Percentiles rank a stretch among this genome's conserved stretches.
phyloP scores from a whole-genome alignment of 2,888 invertebrate species.

The Netelia melanura region DNA sequence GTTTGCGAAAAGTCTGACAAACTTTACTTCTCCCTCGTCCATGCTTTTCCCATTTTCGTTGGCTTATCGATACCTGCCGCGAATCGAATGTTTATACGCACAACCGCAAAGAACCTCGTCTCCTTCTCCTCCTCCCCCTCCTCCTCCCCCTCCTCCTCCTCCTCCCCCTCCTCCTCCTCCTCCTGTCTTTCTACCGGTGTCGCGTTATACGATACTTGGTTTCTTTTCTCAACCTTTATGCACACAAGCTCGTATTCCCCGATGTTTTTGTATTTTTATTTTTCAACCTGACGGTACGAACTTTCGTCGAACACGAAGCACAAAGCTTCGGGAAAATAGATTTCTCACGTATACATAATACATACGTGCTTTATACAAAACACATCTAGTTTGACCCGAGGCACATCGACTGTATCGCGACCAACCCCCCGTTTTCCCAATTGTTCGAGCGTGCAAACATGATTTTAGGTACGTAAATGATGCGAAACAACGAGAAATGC shows the following conservation, averaged over 20 bases:
- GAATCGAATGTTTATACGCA: constrained; percentile 1
- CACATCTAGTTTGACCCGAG: background rate
- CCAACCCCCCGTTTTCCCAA: background rate
- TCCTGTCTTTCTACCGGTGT: too few species aligned
- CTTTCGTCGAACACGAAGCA: constrained; percentile 13
- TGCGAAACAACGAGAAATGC: background rate
- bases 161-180: too few species aligned
- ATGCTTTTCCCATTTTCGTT: constrained; percentile 23
- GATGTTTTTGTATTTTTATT: background rate
- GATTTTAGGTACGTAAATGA: background rate
- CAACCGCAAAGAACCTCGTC: background rate
- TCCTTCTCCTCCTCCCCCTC: too few species aligned
- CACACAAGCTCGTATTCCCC: constrained; percentile 5
- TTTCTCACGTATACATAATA: background rate
- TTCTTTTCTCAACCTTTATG: constrained; percentile 14
- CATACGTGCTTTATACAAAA: background rate
- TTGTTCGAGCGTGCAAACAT: background rate
- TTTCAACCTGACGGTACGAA: background rate
- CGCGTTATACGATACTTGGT: constrained; percentile 6
- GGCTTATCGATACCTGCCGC: constrained; percentile 4
- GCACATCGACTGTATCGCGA: background rate
- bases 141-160: too few species aligned
- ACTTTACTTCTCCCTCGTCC: constrained; percentile 6
- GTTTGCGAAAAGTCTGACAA: constrained; percentile 1
- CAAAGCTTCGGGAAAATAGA: constrained; percentile 7